phyloP scores from a whole-genome alignment of 2,888 invertebrate genomes.

The Blomia tropicalis region DNA sequence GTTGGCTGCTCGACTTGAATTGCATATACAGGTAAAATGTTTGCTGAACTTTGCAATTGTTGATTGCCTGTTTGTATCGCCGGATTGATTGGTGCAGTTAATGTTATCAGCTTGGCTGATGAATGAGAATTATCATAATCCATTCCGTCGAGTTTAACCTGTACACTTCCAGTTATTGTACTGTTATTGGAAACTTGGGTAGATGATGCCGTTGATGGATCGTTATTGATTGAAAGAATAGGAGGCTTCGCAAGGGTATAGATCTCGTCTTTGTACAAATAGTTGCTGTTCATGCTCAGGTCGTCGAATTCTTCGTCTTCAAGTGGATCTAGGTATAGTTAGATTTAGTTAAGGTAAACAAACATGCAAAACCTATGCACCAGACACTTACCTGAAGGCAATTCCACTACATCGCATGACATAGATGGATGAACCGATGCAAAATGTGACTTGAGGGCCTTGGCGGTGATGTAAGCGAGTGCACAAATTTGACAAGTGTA shows the following conservation, averaged over 20 bases:
- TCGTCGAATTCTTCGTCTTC: neutral
- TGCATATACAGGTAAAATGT: neutral
- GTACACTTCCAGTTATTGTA: neutral
- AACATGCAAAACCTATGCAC: too few relatives aligned
- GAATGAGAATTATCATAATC: neutral
- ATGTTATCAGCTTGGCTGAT: neutral
- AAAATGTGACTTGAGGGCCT: neutral
- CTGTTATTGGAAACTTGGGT: neutral
- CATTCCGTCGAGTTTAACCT: neutral
- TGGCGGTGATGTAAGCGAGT: neutral
- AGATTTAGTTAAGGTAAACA: too few relatives aligned
- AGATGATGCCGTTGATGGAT: neutral
- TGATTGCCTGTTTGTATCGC: neutral
- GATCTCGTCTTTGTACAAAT: neutral
- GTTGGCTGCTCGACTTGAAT: neutral
- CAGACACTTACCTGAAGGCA: neutral
- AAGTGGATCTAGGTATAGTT: neutral
- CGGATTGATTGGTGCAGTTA: neutral
- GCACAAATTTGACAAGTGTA: slow-evolving; percentile 11
- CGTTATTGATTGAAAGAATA: neutral
- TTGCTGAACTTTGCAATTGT: neutral
- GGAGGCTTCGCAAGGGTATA: neutral
- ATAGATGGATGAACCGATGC: neutral
- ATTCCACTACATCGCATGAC: neutral
- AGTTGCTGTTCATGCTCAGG: neutral